Evolutionary conservation across 2,888 invertebrate genomes (phyloP), one percentile per base, ranked within the genome.

Genomic region (Lymantria monacha): DNA sequence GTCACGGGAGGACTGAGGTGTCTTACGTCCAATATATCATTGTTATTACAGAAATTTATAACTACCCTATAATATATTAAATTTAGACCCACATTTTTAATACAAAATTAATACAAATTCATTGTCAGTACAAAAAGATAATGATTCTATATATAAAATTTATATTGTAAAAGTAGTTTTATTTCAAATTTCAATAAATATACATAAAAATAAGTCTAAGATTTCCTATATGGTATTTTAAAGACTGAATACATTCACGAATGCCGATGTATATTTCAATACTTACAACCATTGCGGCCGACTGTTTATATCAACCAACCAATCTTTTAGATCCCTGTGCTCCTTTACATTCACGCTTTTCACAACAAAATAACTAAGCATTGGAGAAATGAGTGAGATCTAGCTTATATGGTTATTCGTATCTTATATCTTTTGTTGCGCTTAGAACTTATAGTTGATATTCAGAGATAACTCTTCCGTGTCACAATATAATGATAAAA

Each of bases 201-300:
- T n/a, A n/a, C n/a, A n/a, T 22, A 22, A 22, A 22, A 22, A 22
- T 22, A 22, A 22, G 5, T 22, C 22, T 22, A 3, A 22, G 22
- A 22, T 2, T 22, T 5, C 5, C 22, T 22, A 22, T 5, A 22
- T 22, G 3, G 5, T 5, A 5, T 22, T 22, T 22, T 22, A 22
- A 46, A 47, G 31, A 70, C 62, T 72, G 69, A 71, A 69, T 70
- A 66, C 66, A 64, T 56, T 47, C 61, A 55, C 55, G 70, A 76
- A 77, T 79, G 61, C 73, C 64, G 62, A 51, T 57, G 66, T 68
- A 74, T 76, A 72, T 74, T 79, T 66, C 76, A 81, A 81, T 82
- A 79, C 69, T 57, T 63, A 63, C 66, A 71, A 73, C 66, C 69
- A 73, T 69, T 68, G 63, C 22, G 22, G 22, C 68, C 63, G 61